Conservation (phyloP, 2,113 vertebrate species). For the Chunga burmeisteri region DNA sequence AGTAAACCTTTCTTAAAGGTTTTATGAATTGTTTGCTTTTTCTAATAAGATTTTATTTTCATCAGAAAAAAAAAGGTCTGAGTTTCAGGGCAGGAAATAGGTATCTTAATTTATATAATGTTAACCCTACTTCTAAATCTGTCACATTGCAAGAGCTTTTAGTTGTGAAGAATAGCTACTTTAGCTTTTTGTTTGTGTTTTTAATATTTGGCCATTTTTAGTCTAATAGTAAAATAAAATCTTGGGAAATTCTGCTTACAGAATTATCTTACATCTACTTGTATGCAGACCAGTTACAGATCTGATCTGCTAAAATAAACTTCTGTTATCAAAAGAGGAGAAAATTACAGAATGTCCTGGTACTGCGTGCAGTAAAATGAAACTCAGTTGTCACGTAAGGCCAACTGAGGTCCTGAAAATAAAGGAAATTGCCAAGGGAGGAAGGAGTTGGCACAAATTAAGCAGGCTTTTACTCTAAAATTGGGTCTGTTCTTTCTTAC, state of each 20-base stretch:
- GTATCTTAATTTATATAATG: neutral
- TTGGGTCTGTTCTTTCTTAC: neutral
- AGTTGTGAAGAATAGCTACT: neutral
- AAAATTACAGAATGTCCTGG: slow-evolving; percentile 28
- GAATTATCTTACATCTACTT: neutral
- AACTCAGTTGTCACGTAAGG: neutral
- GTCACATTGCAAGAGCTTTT: neutral
- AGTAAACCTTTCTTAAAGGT: neutral
- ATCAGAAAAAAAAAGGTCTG: neutral
- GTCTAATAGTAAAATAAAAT: neutral
- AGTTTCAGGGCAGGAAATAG: neutral
- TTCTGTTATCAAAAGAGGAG: neutral
- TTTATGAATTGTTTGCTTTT: neutral
- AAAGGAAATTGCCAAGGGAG: neutral
- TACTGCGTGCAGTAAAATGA: neutral
- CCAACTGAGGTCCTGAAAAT: slow-evolving; percentile 3
- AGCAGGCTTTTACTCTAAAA: neutral
- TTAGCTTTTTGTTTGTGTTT: neutral
- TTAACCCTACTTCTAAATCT: neutral
- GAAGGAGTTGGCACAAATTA: neutral
- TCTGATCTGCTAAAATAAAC: slow-evolving; percentile 16
- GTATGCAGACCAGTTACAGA: neutral
- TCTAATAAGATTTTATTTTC: neutral
- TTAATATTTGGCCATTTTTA: neutral
- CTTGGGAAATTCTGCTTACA: neutral